These are phyloP conservation scores for Drosophila tropicalis DNA, from an alignment of 1,140 invertebrate species.

Conservation along the genomic window DNA sequence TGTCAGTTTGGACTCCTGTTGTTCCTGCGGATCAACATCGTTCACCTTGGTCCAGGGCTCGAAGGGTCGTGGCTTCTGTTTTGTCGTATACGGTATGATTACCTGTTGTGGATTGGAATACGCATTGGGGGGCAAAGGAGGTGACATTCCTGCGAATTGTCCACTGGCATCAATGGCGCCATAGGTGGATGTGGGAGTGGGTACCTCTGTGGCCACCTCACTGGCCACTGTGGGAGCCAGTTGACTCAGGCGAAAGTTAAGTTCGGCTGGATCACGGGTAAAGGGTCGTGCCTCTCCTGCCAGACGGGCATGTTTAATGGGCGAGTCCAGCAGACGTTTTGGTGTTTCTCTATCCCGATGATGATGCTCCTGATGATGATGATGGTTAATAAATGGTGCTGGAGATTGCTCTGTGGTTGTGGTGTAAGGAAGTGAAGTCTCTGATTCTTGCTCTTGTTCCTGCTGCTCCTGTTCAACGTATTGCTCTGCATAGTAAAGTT, in stretches of 20 bases:
- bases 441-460: constrained; percentile 41
- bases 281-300: constrained; percentile 56
- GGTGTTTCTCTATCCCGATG: constrained; percentile 67
- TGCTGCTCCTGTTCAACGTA: constrained; percentile 32
- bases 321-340: constrained; percentile 73
- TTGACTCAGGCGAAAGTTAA: constrained; percentile 55
- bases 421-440: constrained; percentile 32
- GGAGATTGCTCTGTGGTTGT: constrained; percentile 38
- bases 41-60: constrained; percentile 62
- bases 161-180: constrained; percentile 75
- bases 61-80: constrained; percentile 86
- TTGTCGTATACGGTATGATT: constrained; percentile 90
- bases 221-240: constrained; percentile 63
- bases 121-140: constrained; percentile 36
- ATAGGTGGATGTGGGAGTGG: constrained; percentile 77
- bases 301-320: constrained; percentile 59
- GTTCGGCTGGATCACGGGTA: constrained; percentile 72
- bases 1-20: constrained; percentile 83
- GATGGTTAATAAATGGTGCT: constrained; percentile 32
- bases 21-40: constrained; percentile 74
- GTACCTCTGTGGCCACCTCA: constrained; percentile 73
- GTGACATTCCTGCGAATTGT: constrained; percentile 74
- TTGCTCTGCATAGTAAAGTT: constrained; percentile 42
- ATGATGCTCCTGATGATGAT: constrained; percentile 14
- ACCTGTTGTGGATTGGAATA: constrained; percentile 85